phyloP scores from a whole-genome alignment of 1,140 invertebrate species.

The Anagrus nilaparvatae region DNA sequence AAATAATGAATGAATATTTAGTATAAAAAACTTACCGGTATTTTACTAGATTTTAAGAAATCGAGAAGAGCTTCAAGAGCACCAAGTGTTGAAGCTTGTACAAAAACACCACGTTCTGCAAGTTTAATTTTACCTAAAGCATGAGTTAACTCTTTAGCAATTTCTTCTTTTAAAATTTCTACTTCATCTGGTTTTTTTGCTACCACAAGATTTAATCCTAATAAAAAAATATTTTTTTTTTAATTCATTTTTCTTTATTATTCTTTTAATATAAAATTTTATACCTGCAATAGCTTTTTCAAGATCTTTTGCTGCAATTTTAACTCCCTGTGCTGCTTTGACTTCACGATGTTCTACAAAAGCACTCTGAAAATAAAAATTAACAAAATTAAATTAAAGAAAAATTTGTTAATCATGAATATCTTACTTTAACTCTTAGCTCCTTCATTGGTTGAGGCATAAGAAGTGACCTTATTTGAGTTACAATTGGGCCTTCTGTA shows the following conservation, averaged over 20 bases:
- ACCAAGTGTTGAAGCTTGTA: constrained; percentile 96
- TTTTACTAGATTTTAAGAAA: constrained; percentile 89
- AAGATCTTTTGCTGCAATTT: constrained; percentile 94
- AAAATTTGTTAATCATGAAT: constrained; percentile 7
- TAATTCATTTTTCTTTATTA: constrained; percentile 3
- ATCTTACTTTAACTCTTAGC: constrained; percentile 82
- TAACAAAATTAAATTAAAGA: constrained; percentile 3
- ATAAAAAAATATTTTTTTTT: constrained; percentile 2
- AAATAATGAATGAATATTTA: neutral
- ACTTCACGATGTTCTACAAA: constrained; percentile 95
- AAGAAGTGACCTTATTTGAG: constrained; percentile 90
- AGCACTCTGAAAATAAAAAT: constrained; percentile 59
- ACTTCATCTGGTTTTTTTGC: constrained; percentile 90
- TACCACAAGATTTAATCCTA: constrained; percentile 74
- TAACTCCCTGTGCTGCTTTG: constrained; percentile 93
- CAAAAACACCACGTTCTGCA: constrained; percentile 88
- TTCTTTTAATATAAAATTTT: neutral
- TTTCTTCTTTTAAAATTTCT: constrained; percentile 69
- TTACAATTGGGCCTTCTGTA: constrained; percentile 95
- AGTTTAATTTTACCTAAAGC: constrained; percentile 89
- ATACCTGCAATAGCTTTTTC: constrained; percentile 92
- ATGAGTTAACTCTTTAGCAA: constrained; percentile 69
- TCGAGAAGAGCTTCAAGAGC: constrained; percentile 95
- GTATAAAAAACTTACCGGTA: constrained; percentile 64
- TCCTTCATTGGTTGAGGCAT: constrained; percentile 98